Conservation (phyloP, 2,113 vertebrate species). For the Oryzias curvinotus region DNA sequence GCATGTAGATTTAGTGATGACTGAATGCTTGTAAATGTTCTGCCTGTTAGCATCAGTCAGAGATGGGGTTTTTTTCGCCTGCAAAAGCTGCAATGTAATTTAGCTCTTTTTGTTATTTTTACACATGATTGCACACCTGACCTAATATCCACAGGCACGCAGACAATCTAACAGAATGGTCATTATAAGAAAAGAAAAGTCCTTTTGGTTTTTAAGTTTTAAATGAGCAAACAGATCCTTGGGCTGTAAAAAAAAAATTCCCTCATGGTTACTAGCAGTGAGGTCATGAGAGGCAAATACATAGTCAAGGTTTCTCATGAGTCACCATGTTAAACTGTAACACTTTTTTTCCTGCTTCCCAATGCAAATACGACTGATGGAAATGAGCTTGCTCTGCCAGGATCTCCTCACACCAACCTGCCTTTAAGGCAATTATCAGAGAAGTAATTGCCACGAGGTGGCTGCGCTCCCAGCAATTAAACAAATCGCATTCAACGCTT, state of each 20-base stretch:
- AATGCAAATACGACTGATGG: conserved; percentile 24
- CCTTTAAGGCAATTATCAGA: conserved; percentile 62
- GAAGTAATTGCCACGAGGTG: conserved; percentile 44
- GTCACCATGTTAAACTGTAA: conserved; percentile 37
- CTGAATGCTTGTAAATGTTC: too few relatives aligned
- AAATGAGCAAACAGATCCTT: neutral
- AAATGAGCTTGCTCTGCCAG: conserved; percentile 28
- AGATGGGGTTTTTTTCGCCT: neutral
- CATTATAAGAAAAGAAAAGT: conserved; percentile 2
- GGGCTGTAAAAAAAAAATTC: neutral
- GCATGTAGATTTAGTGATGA: too few relatives aligned
- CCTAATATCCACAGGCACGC: conserved; percentile 49
- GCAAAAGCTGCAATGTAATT: conserved; percentile 2
- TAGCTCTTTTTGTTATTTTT: conserved; percentile 31
- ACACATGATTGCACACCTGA: conserved; percentile 54
- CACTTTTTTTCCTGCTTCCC: conserved; percentile 21
- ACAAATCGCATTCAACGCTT: conserved; percentile 35
- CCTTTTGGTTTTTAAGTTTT: neutral
- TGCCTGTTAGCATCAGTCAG: too few relatives aligned
- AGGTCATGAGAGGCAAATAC: conserved; percentile 9
- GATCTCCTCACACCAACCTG: conserved; percentile 44
- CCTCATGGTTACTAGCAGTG: neutral
- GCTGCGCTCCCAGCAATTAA: conserved; percentile 48
- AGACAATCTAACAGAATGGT: conserved; percentile 22
- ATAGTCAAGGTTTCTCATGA: conserved; percentile 30